A percentile compares a stretch with the other conserved stretches of the same genome.
Evolutionary conservation across 2,888 invertebrate genomes (phyloP).

Genomic region (Temnothorax rugatulus): DNA sequence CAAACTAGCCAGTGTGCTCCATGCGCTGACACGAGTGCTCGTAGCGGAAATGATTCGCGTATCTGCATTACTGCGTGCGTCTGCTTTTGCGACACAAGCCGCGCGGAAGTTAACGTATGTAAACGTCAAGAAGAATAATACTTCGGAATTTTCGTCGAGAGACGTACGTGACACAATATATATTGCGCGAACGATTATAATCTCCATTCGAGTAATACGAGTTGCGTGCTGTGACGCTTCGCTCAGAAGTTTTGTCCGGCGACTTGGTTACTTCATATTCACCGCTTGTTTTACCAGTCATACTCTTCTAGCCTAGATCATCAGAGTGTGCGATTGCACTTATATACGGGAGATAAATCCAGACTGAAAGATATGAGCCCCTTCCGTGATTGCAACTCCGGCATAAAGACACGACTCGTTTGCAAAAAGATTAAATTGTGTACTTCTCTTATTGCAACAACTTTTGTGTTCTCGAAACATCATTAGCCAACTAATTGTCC

Average conservation of each 20-base stretch:
- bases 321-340: not conserved
- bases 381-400: not conserved
- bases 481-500: conserved; percentile 13
- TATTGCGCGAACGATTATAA: conserved; percentile 71
- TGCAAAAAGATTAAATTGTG: not conserved
- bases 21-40: conserved; percentile 8
- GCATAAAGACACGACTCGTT: conserved; percentile 7
- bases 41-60: conserved; percentile 31
- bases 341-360: conserved; percentile 9
- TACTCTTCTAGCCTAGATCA: not conserved
- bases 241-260: conserved; percentile 7
- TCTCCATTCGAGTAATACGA: conserved; percentile 67
- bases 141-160: conserved; percentile 61
- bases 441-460: not conserved
- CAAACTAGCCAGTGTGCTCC: conserved; percentile 14
- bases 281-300: not conserved
- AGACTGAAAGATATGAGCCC: not conserved
- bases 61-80: conserved; percentile 37
- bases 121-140: conserved; percentile 65
- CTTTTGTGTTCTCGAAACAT: conserved; percentile 10
- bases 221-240: conserved; percentile 51
- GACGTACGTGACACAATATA: conserved; percentile 70
- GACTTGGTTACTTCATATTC: conserved; percentile 8
- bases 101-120: conserved; percentile 57
- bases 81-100: conserved; percentile 24